Conservation (phyloP, 37 sponge, comb jelly and placozoan species). For the Corticium candelabrum region DNA sequence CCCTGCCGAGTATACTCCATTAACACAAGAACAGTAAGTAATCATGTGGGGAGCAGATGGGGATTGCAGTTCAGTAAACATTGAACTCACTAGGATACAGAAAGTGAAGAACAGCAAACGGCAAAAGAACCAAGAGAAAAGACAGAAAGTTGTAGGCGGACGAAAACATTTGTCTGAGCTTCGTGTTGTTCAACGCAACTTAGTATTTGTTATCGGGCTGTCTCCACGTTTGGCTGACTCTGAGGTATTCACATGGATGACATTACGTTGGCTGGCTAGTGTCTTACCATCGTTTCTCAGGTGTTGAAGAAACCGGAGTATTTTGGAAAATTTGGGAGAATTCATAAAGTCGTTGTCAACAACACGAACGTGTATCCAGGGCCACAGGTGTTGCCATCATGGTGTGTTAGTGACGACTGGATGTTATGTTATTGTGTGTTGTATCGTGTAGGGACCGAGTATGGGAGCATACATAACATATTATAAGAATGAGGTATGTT, state of each 20-base stretch:
- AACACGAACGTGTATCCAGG: conserved; percentile 66
- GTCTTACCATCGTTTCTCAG: neutral
- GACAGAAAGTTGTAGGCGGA: conserved; percentile 76
- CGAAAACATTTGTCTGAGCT: conserved; percentile 73
- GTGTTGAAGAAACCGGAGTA: conserved; percentile 67
- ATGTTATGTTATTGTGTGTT: neutral
- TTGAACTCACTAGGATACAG: conserved; percentile 42
- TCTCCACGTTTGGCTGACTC: conserved; percentile 82
- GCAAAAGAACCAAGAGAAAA: conserved; percentile 74
- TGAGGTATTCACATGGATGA: conserved; percentile 49
- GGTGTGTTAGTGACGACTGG: conserved; percentile 21
- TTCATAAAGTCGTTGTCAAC: conserved; percentile 70
- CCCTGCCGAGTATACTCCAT: conserved; percentile 83
- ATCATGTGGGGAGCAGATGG: no score
- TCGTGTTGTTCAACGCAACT: conserved; percentile 86
- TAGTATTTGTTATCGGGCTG: conserved; percentile 89
- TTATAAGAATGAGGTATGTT: no score
- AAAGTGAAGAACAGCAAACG: conserved; percentile 32
- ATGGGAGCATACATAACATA: no score
- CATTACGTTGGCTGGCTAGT: no score
- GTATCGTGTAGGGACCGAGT: no score
- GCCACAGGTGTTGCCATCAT: no score
- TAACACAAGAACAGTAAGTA: conserved; percentile 65
- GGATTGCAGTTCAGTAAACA: no score
- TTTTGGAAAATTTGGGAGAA: conserved; percentile 86